These are phyloP conservation scores for Epizoanthus rinbou DNA, from an alignment of 92 coral and sea anemone species.

Conservation along the genomic window DNA sequence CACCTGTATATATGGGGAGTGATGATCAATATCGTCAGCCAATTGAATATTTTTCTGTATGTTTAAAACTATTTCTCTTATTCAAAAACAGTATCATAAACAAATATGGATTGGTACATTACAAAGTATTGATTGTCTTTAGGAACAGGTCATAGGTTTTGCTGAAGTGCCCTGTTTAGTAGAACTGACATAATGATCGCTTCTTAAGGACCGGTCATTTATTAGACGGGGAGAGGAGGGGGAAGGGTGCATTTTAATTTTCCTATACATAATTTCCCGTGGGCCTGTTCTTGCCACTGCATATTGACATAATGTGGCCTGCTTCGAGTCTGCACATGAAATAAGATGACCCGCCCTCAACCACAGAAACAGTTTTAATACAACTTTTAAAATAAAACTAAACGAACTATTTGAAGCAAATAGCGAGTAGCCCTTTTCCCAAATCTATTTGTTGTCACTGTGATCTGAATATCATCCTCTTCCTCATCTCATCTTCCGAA, in stretches of 20 bases:
- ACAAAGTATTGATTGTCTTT: slow-evolving; percentile 24
- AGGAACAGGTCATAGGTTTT: slow-evolving; percentile 7
- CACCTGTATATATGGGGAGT: slow-evolving; percentile 14
- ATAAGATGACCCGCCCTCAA: slow-evolving; percentile 20
- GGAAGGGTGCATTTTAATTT: slow-evolving; percentile 41
- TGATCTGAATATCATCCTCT: slow-evolving; percentile 25
- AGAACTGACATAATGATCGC: slow-evolving; percentile 22
- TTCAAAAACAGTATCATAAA: slow-evolving; percentile 5
- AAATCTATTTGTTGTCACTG: slow-evolving; percentile 13
- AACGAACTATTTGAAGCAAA: slow-evolving; percentile 18
- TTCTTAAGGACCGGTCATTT: slow-evolving; percentile 52
- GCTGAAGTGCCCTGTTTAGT: neutral
- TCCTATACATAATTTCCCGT: slow-evolving; percentile 49
- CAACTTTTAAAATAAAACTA: slow-evolving; percentile 13
- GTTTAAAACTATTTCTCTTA: slow-evolving; percentile 1
- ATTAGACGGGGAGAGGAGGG: slow-evolving; percentile 39
- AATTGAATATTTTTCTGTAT: slow-evolving; percentile 9
- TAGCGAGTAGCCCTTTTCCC: slow-evolving; percentile 14
- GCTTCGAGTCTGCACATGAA: slow-evolving; percentile 27
- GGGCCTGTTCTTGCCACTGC: slow-evolving; percentile 37
- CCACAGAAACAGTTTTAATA: slow-evolving; percentile 18
- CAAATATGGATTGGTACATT: slow-evolving; percentile 17
- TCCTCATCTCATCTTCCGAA: slow-evolving; percentile 22
- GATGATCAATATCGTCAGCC: slow-evolving; percentile 19
- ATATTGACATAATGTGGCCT: slow-evolving; percentile 21